Evolutionary conservation across 2,113 vertebrate species (phyloP), one percentile per base, ranked within the genome.

Genomic region (Rissa tridactyla): DNA sequence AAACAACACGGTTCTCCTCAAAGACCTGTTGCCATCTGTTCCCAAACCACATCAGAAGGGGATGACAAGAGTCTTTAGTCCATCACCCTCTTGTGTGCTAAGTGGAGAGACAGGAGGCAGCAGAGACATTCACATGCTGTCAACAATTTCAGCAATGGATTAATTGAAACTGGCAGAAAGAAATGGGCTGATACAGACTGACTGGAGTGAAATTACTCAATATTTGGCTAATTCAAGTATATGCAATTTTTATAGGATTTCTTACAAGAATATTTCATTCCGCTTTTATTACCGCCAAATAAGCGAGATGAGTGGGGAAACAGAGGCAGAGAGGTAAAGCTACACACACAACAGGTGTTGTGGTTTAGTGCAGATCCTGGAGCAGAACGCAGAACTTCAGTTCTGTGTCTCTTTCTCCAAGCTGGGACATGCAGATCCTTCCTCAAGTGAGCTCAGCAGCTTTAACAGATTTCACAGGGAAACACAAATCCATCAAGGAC

Each of bases 11-110:
- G 21, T 13, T 96, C 72, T 95, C 85, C 84, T 94, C 89, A 83
- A 97, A 95, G 89, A 87, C 95, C 88, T 92, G 87, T 86, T 92
- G 86, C 95, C 90, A 88, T 95, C 93, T 96, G 96, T 85, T 95
- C 73, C 81, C 68, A 95, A 90, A 92, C 68, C 75, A 91, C 81
- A 88, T 93, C 83, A 93, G 90, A 92, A 92, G 55, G 51, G 68
- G 66, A 86, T 94, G 95, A 96, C 88, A 96, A 90, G 65, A 89
- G n/a, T n/a, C 88, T 91, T 92, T 76, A 96, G 87, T 26, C 91
- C 92, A 90, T 97, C 94, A 93, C 23, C 30, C n/a, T 90, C 77
- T 75, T 32, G 2, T 40, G 55, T 79, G 82, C 80, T 75, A 79
- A 82, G 46, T 2, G 9, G 62, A 93, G 77, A 93, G 80, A 81